Base-by-base conservation (phyloP, 2,113 vertebrate genomes). In the Hippopotamus amphibius region DNA sequence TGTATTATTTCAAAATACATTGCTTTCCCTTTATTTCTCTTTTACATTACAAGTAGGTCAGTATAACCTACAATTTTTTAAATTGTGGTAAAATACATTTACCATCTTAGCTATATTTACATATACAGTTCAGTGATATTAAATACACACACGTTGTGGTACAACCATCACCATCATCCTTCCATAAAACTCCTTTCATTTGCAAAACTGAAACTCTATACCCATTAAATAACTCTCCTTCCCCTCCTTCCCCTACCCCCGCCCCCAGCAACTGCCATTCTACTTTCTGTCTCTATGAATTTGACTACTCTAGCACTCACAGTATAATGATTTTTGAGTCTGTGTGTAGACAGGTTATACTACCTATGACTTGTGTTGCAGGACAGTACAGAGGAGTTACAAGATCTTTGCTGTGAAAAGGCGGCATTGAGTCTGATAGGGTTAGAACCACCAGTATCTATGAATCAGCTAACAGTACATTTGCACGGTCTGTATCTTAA, bases 1-100 rank as follows among this genome's bases (percentile, higher is more conserved):
- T 17, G 5, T 69, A 91, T 87, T 80, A 79, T 82, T 94, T 71
- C 24, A 63, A 72, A 77, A 90, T 81, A 93, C 76, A 69, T 80
- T 15, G 19, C 57, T 84, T 90, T 69, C 17, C 50, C 43, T 68
- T 86, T 77, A 43, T 79, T n/a, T 93, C 30, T 86, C 30, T 69
- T 92, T 65, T 57, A 59, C 37, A 30, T 77, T 90, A 53, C 26
- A 57, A 90, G 3, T 68, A 74, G 53, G 26, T 5, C 43, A 65
- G 59, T 50, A 48, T 10, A 37, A 59, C 37, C 37, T 37, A 37
- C 37, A 37, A 37, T 37, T 37, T 37, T 53, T 24, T 3, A 0
- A 88, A 41, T 63, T 61, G n/a, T 46, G 17, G 72, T 59, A 83
- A 63, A 41, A 33, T 15, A 63, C 28, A 74, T 61, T 92, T 63